Evolutionary conservation across 2,888 invertebrate genomes (phyloP).

Genomic region (Trachelus stipa): DNA sequence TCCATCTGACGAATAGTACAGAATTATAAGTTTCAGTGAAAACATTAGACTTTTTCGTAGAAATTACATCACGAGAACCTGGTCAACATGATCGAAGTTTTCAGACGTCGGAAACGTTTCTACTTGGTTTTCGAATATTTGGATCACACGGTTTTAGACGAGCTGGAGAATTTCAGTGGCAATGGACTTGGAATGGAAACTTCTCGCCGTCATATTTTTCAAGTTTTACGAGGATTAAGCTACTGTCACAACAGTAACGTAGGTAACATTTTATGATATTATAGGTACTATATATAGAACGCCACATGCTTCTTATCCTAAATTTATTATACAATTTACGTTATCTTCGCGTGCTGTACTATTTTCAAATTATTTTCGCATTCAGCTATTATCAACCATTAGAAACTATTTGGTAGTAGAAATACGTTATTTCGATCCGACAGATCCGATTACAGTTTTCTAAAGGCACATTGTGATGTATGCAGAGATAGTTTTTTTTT

Average conservation of each 20-base stretch:
- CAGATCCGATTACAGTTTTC: not conserved
- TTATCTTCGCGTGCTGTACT: not conserved
- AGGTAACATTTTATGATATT: conserved; percentile 56
- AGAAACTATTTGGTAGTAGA: not conserved
- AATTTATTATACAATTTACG: not conserved
- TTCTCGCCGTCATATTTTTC: conserved; percentile 81
- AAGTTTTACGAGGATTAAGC: conserved; percentile 82
- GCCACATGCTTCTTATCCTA: not conserved
- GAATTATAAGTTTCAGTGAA: not conserved
- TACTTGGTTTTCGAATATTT: conserved; percentile 91
- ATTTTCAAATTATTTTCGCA: not conserved
- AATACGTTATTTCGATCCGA: not conserved
- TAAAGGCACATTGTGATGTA: not conserved
- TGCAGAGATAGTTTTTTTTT: not conserved
- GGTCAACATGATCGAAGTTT: conserved; percentile 90
- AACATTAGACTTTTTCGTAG: conserved; percentile 66
- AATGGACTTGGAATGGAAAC: conserved; percentile 78
- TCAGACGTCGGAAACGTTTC: conserved; percentile 84
- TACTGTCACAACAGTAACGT: conserved; percentile 89
- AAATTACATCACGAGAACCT: conserved; percentile 89
- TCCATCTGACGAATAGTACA: too few relatives aligned
- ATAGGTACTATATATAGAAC: not conserved
- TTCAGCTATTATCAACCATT: not conserved
- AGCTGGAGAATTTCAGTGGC: conserved; percentile 79
- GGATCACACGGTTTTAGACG: conserved; percentile 87